Evolutionary conservation across 2,888 invertebrate genomes (phyloP).

Genomic region (Helleia helle): DNA sequence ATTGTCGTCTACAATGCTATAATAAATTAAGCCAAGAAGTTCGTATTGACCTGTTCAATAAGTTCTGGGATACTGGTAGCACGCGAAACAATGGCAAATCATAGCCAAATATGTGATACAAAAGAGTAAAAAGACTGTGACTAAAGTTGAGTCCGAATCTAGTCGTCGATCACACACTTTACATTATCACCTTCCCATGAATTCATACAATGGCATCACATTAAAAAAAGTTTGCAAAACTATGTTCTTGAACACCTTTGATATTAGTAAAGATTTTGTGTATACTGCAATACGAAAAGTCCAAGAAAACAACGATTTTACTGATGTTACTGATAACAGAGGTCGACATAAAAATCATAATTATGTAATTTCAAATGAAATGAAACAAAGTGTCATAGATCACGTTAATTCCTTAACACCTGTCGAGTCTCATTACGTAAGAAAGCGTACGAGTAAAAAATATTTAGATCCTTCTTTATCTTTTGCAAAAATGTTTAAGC

Average conservation of each 20-base stretch:
- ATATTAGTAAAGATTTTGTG: constrained; percentile 10
- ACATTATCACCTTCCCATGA: constrained; percentile 4
- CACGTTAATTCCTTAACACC: constrained; percentile 3
- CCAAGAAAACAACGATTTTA: neutral
- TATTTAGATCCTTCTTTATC: constrained; percentile 8
- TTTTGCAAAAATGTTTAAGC: constrained; percentile 8
- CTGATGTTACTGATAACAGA: constrained; percentile 8
- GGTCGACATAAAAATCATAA: constrained; percentile 7
- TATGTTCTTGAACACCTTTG: constrained; percentile 9
- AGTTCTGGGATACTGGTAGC: constrained; percentile 8
- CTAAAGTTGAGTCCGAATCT: constrained; percentile 2
- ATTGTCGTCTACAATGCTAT: neutral
- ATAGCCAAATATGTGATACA: constrained; percentile 9
- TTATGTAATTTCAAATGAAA: neutral
- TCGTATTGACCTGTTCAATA: neutral
- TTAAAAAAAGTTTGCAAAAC: constrained; percentile 11
- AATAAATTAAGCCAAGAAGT: neutral
- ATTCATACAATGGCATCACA: neutral
- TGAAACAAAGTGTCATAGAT: constrained; percentile 1
- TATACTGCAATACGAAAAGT: constrained; percentile 5
- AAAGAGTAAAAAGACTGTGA: constrained; percentile 5
- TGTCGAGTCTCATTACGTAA: constrained; percentile 1
- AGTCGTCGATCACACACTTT: constrained; percentile 4
- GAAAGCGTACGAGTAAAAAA: constrained; percentile 3
- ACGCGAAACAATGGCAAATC: constrained; percentile 3